Percentiles rank a stretch among this genome's conserved stretches.
Evolutionary conservation across 2,113 vertebrate genomes (phyloP).

Genomic region (Anguilla rostrata): DNA sequence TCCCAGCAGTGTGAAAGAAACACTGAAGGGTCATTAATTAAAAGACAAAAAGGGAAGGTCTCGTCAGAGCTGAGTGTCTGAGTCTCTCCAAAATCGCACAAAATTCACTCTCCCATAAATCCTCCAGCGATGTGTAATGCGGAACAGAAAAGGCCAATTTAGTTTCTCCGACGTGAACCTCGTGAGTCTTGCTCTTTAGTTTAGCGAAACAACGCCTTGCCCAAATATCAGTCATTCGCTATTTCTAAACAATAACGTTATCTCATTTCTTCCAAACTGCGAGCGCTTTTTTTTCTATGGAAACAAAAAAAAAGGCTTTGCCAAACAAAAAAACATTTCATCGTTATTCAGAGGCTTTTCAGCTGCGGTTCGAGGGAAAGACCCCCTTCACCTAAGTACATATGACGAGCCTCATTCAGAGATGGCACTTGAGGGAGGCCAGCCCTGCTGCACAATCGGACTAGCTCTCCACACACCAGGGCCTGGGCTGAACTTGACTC

Average conservation of each 20-base stretch:
- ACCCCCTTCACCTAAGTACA: conserved; percentile 15
- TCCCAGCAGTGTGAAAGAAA: conserved; percentile 11
- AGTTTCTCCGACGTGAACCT: conserved; percentile 5
- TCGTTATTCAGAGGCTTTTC: conserved; percentile 27
- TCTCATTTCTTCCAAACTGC: not conserved
- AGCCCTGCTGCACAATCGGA: conserved; percentile 4
- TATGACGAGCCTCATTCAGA: conserved; percentile 29
- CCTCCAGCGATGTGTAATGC: conserved; percentile 13
- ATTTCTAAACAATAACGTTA: not conserved
- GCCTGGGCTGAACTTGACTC: conserved; percentile 15
- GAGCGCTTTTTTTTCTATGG: not conserved
- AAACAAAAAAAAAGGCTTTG: conserved; percentile 12
- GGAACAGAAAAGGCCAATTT: conserved; percentile 24
- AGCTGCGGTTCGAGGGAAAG: conserved; percentile 2
- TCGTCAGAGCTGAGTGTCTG: not conserved
- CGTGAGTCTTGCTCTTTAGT: conserved; percentile 13
- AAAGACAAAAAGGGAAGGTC: conserved; percentile 6
- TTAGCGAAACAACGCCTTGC: not conserved
- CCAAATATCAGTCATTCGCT: conserved; percentile 14
- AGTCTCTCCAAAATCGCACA: not conserved
- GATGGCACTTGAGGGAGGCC: conserved; percentile 20
- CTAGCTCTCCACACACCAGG: not conserved
- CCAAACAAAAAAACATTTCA: not conserved
- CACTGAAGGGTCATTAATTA: conserved; percentile 5
- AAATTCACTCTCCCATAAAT: conserved; percentile 3